Evolutionary conservation across 2,113 vertebrate species (phyloP), one percentile per base, ranked within the genome.

Genomic region (Oxygymnocypris stewartii): DNA sequence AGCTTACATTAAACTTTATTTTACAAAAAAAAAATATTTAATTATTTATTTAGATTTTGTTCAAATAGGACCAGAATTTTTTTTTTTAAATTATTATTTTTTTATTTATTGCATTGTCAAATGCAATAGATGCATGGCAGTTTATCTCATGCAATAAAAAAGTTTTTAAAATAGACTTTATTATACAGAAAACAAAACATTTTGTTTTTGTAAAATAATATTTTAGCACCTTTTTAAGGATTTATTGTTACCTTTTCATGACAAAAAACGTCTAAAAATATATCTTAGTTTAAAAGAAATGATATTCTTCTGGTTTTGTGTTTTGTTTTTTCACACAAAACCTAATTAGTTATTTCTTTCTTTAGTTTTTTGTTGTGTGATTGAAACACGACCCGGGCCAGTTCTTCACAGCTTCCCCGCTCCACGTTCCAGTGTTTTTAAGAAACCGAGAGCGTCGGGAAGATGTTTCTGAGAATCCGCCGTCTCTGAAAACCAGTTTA

Each of bases 381-480:
- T n/a, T 54, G 16, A 18, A 18, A 54, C 51, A 2, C 16, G 16
- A 54, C 16, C 51, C 51, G 16, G 31, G 8, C 16, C 35, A 20
- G 35, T 37, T 37, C 31, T 37, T 37, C 31, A 40, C 67, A 37
- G 14, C 28, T 35, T 25, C 61, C 2, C 16, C 25, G 13, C n/a
- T 23, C 57, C 57, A 59, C 57, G 57, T n/a, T n/a, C 20, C 20
- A n/a, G 20, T 3, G n/a, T 3, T 51, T 20, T 5, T 10, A 18
- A 20, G 9, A 11, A 18, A 13, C 1, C 20, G 12, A 44, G 57
- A 44, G 77, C 40, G 40, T 86, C 16, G 49, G 47, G 63, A 69
- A 65, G 84, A 86, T 76, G 75, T 80, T 86, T 88, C 85, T 59
- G 76, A 75, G 81, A 84, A 81, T 84, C 12, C 18, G 35, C 61